Evolutionary conservation across 2,888 invertebrate genomes (phyloP).

Genomic region (Laspeyria flexula): DNA sequence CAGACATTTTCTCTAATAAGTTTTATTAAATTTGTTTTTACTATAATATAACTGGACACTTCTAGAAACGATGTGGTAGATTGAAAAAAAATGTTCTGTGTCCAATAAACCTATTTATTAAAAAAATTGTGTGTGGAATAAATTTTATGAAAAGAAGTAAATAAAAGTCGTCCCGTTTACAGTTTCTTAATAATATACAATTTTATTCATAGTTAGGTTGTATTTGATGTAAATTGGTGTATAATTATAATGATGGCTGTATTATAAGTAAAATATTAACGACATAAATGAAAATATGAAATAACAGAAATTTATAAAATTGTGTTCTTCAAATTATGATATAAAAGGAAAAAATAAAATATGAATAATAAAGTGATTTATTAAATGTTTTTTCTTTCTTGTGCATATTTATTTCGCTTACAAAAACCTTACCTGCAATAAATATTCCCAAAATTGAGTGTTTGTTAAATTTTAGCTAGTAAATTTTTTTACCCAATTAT

Average conservation of each 20-base stretch:
- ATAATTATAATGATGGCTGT: constrained; percentile 51
- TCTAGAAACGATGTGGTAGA: no score
- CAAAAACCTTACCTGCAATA: no score
- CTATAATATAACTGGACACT: no score
- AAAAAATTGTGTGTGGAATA: constrained; percentile 20
- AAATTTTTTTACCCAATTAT: no score
- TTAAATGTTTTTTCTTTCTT: constrained; percentile 51
- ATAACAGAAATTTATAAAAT: constrained; percentile 58
- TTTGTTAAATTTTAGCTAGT: no score
- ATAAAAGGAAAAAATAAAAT: constrained; percentile 55
- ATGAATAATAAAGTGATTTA: constrained; percentile 64
- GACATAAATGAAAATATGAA: constrained; percentile 44
- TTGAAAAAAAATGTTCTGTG: constrained; percentile 3
- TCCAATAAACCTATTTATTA: constrained; percentile 17
- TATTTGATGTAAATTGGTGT: constrained; percentile 52
- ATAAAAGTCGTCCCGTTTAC: constrained; percentile 66
- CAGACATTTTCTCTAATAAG: no score
- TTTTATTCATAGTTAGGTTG: constrained; percentile 53
- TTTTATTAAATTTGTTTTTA: no score
- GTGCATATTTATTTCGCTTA: background rate
- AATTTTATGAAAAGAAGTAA: constrained; percentile 26
- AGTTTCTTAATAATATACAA: constrained; percentile 65
- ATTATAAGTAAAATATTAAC: constrained; percentile 32
- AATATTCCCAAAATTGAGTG: no score
- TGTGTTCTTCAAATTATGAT: constrained; percentile 63